These are phyloP conservation scores for Blastobasis adustella DNA, from an alignment of 2,888 invertebrate genomes.

Conservation along the genomic window DNA sequence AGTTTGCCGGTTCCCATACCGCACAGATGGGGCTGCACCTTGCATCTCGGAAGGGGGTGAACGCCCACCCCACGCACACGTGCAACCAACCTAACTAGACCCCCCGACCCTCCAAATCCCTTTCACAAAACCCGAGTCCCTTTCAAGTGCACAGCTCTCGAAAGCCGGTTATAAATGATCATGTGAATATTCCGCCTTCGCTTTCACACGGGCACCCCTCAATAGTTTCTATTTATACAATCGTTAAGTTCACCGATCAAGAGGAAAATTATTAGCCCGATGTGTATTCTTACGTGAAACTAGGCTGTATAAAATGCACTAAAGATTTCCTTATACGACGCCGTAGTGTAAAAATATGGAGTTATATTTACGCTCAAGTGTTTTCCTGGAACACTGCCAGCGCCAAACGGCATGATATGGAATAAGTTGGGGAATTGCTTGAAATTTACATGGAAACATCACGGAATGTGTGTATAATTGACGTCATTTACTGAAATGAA, in stretches of 20 bases:
- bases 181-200: conserved; percentile 48
- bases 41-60: conserved; percentile 31
- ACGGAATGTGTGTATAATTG: too few relatives aligned
- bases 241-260: conserved; percentile 9
- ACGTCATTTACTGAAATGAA: too few relatives aligned
- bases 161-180: conserved; percentile 25
- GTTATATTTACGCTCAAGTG: not conserved
- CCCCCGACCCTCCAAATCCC: conserved; percentile 21
- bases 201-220: conserved; percentile 44
- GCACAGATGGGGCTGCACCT: conserved; percentile 31
- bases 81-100: conserved; percentile 33
- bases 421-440: not conserved
- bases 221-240: conserved; percentile 12
- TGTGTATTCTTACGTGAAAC: conserved; percentile 6
- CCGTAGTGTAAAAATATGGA: not conserved
- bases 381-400: not conserved
- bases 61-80: conserved; percentile 44
- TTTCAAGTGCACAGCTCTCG: conserved; percentile 29
- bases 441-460: too few relatives aligned
- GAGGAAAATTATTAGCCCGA: conserved; percentile 6
- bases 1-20: not conserved
- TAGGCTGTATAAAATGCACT: not conserved
- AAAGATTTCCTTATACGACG: not conserved
- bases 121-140: conserved; percentile 19
- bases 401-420: not conserved